These are phyloP conservation scores for Julus scandinavius DNA, from an alignment of 2,888 invertebrate genomes.

Conservation along the genomic window DNA sequence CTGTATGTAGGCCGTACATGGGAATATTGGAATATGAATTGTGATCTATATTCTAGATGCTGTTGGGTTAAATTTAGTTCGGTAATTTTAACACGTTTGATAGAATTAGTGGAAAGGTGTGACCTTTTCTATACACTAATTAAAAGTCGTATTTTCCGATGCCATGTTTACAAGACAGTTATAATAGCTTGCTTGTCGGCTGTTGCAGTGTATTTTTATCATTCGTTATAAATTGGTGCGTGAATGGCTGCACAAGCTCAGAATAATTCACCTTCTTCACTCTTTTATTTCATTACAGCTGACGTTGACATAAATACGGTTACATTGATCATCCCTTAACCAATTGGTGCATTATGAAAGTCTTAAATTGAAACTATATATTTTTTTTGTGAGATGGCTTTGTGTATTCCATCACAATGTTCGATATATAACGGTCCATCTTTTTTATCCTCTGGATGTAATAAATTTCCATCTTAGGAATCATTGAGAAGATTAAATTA, in stretches of 20 bases:
- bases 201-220: neutral
- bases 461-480: too few relatives aligned
- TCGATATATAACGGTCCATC: too few relatives aligned
- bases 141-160: conserved; percentile 41
- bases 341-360: neutral
- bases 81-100: conserved; percentile 1
- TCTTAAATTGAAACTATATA: neutral
- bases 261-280: neutral
- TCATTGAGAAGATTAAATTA: too few relatives aligned
- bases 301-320: neutral
- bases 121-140: conserved; percentile 12
- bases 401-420: neutral
- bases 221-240: neutral
- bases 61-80: neutral
- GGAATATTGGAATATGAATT: neutral
- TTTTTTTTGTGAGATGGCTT: neutral
- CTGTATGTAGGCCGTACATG: neutral
- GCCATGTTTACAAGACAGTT: conserved; percentile 46
- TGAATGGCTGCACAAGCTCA: neutral
- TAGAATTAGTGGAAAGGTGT: neutral
- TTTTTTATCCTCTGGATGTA: too few relatives aligned
- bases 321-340: neutral
- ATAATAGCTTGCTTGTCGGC: neutral
- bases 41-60: neutral
- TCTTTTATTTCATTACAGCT: neutral